These are phyloP conservation scores for Apis mellifera DNA, from an alignment of 1,140 invertebrate species.

Conservation along the genomic window Amel_HAv3.1 CM009946.2:5391501-5392000, in stretches of 20 bases:
- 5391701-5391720: background rate
- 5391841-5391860: conserved; percentile 32
- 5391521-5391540: no score
- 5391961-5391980: background rate
- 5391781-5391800: conserved; percentile 43
- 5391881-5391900: conserved; percentile 40
- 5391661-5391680: conserved; percentile 12
- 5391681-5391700: conserved; percentile 34
- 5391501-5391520: no score
- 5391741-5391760: conserved; percentile 25
- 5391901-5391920: conserved; percentile 18
- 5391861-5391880: conserved; percentile 38
- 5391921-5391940: conserved; percentile 13
- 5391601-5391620: conserved; percentile 1
- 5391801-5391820: conserved; percentile 52
- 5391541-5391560: no score
- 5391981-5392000: background rate
- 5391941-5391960: conserved; percentile 4
- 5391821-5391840: conserved; percentile 47
- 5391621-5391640: background rate
- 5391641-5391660: conserved; percentile 19
- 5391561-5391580: no score
- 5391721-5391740: conserved; percentile 12
- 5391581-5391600: background rate
- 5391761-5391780: conserved; percentile 41